Evolutionary conservation across 2,797 vertebrate species (phyloP).

Genomic region (Babyrousa celebensis): DNA sequence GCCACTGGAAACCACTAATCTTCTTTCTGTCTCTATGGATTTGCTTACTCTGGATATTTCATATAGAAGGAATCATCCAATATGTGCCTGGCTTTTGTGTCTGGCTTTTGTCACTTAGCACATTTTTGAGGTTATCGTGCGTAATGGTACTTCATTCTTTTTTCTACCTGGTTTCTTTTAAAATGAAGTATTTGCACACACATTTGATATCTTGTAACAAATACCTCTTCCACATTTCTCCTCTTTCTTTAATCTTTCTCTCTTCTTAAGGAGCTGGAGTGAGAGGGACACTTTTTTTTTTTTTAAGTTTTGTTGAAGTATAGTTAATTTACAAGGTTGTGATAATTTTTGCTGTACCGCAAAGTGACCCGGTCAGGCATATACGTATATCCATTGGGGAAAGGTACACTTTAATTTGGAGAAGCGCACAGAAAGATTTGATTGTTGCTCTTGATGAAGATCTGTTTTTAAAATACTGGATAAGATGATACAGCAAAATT

Average conservation of each 20-base stretch:
- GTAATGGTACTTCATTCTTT: neutral
- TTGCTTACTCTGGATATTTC: constrained; percentile 43
- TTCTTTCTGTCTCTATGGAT: neutral
- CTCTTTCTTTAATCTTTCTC: constrained; percentile 1
- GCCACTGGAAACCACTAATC: neutral
- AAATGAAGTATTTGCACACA: neutral
- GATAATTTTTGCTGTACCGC: too few species aligned
- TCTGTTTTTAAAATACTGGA: neutral
- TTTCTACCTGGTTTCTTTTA: constrained; percentile 15
- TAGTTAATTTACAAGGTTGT: too few species aligned
- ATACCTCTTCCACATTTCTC: neutral
- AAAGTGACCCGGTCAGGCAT: too few species aligned
- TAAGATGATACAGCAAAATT: neutral
- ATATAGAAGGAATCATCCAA: neutral
- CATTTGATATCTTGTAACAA: neutral
- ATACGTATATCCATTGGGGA: too few species aligned
- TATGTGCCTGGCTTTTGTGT: neutral
- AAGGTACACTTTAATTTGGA: neutral
- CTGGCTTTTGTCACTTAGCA: neutral
- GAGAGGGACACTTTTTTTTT: neutral
- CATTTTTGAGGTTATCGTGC: neutral
- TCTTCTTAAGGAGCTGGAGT: neutral
- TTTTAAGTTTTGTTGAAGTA: too few species aligned
- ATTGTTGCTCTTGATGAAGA: neutral
- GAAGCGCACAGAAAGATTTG: neutral